These are phyloP conservation scores for Melanitta fusca DNA, from an alignment of 2,797 vertebrate species.

Conservation along the genomic window DNA sequence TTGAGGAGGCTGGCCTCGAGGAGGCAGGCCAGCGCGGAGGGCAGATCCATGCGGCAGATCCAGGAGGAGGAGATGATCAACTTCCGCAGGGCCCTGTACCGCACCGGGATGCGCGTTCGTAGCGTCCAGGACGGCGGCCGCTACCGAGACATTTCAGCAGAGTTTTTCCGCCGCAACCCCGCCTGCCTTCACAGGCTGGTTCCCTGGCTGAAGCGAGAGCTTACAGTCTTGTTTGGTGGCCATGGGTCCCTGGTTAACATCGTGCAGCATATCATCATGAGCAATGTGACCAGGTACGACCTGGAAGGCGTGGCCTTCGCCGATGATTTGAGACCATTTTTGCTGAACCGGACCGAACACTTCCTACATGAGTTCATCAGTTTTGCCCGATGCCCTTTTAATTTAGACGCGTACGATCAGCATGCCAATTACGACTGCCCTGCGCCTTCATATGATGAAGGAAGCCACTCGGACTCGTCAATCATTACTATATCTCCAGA, in stretches of 20 bases:
- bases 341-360: conserved; percentile 91
- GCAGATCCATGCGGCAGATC: conserved; percentile 80
- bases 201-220: conserved; percentile 93
- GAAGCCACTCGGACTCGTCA: conserved; percentile 87
- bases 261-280: conserved; percentile 94
- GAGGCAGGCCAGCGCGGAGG: conserved; percentile 83
- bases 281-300: conserved; percentile 88
- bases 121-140: conserved; percentile 89
- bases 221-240: conserved; percentile 89
- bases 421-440: conserved; percentile 92
- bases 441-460: conserved; percentile 88
- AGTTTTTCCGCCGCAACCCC: conserved; percentile 91
- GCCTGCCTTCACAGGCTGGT: conserved; percentile 93
- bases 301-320: conserved; percentile 89
- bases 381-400: conserved; percentile 93
- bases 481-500: conserved; percentile 94
- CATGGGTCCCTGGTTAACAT: conserved; percentile 92
- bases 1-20: conserved; percentile 84
- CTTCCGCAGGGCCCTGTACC: conserved; percentile 92
- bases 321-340: conserved; percentile 90
- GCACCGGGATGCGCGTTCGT: conserved; percentile 86
- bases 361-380: conserved; percentile 95
- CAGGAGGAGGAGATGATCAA: conserved; percentile 89
- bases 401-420: conserved; percentile 92
- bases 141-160: conserved; percentile 89